phyloP scores from a whole-genome alignment of 2,888 invertebrate species.

The Agrochola lota region DNA sequence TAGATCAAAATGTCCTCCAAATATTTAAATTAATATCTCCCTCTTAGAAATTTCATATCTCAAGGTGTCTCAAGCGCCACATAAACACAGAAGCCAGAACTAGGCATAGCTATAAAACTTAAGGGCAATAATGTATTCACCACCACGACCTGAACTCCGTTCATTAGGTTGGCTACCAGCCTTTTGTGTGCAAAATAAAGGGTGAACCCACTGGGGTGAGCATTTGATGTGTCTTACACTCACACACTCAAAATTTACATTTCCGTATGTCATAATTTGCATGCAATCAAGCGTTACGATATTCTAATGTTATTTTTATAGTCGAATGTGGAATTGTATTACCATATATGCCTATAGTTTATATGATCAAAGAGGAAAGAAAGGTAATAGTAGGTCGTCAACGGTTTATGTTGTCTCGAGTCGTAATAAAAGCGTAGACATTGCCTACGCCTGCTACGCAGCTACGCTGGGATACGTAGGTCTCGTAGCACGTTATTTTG shows the following conservation, averaged over 20 bases:
- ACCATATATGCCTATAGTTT: slow-evolving; percentile 51
- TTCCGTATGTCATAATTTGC: slow-evolving; percentile 82
- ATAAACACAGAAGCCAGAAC: slow-evolving; percentile 55
- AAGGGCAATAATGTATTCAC: slow-evolving; percentile 79
- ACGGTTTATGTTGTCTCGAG: slow-evolving; percentile 39
- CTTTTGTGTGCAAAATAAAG: slow-evolving; percentile 82
- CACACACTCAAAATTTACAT: slow-evolving; percentile 78
- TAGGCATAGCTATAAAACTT: slow-evolving; percentile 65
- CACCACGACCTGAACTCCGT: slow-evolving; percentile 76
- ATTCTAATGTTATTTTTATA: slow-evolving; percentile 62
- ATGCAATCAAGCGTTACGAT: slow-evolving; percentile 80
- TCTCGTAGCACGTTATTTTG: slow-evolving; percentile 6
- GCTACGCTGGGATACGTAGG: slow-evolving; percentile 14
- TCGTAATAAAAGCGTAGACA: slow-evolving; percentile 45
- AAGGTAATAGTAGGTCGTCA: slow-evolving; percentile 44
- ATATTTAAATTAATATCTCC: slow-evolving; percentile 30
- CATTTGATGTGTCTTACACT: slow-evolving; percentile 71
- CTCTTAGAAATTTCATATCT: slow-evolving; percentile 28
- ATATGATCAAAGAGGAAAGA: slow-evolving; percentile 53
- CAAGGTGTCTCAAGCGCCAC: slow-evolving; percentile 38
- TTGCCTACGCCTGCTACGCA: slow-evolving; percentile 25
- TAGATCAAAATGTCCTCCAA: neutral
- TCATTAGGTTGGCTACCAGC: slow-evolving; percentile 80
- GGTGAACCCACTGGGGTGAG: slow-evolving; percentile 77
- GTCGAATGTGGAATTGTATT: slow-evolving; percentile 29